Evolutionary conservation across 1,140 invertebrate genomes (phyloP).

Genomic region (Paramacrobiotus metropolitanus): DNA sequence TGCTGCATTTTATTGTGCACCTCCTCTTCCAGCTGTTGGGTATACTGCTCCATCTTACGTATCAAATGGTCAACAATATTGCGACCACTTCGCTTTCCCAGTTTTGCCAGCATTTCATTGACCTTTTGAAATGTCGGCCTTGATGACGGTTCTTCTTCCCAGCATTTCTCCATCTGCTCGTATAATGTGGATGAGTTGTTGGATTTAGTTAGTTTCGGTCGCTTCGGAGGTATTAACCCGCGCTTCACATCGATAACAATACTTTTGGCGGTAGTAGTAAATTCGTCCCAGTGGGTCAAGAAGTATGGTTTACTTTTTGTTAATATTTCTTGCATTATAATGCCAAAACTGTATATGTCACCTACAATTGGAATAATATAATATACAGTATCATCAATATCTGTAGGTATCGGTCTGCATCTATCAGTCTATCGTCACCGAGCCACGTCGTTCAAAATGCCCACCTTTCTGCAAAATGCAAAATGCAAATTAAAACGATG

Average conservation of each 20-base stretch:
- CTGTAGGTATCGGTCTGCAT: background rate
- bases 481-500: too few species aligned
- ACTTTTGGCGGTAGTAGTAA: background rate
- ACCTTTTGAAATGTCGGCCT: background rate
- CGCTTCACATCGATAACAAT: background rate
- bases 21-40: background rate
- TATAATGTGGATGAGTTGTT: background rate
- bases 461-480: too few species aligned
- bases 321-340: constrained; percentile 44
- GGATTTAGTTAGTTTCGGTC: background rate
- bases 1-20: background rate
- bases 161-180: background rate
- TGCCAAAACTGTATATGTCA: constrained; percentile 41
- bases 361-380: background rate
- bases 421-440: background rate
- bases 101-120: background rate
- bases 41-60: background rate
- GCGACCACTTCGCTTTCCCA: background rate
- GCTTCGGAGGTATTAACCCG: background rate
- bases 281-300: background rate
- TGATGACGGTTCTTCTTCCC: background rate
- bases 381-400: background rate
- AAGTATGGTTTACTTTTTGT: constrained; percentile 28
- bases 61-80: background rate
- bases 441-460: background rate